Base-by-base conservation (phyloP, 2,888 invertebrate genomes). In the Ectropis crepuscularia region DNA sequence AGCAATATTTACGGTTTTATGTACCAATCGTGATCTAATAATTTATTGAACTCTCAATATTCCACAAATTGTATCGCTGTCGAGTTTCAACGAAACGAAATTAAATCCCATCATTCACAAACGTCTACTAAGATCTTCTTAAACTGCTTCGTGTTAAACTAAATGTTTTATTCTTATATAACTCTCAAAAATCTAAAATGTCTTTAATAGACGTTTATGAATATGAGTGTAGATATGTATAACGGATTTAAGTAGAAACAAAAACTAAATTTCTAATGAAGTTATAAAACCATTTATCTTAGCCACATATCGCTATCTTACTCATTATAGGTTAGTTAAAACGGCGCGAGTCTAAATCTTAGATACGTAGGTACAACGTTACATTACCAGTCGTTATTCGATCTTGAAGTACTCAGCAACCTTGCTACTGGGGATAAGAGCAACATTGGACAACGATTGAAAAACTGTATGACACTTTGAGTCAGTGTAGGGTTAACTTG, bases 361-460 rank as follows among this genome's bases (percentile, higher is more conserved):
- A 78, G 57, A 67, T 75, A 73, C 74, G 76, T 78, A 80, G 74
- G 76, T 64, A 68, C 76, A 60, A 55, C 57, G n/a, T 71, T 77
- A 77, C 76, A 78, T 73, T 79, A 82, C 78, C 84, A 82, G 84
- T 83, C 83, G 78, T 81, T 74, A 76, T 76, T 76, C 67, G 74
- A 69, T 75, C 78, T 77, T 74, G 71, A 73, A 78, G 76, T 69
- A 72, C 72, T 63, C 38, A 48, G 28, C 36, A 54, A 43, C 39
- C 48, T 55, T 12, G 53, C 41, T 48, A 5, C 11, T 51, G 42
- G 42, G 54, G 28, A 58, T 55, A 28, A 5, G 16, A 28, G 11
- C 9, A 12, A 16, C 2, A 7, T 8, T 10, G 9, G 5, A 50
- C 11, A 39, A 12, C 11, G 11, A 38, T 39, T 39, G 12, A 10